Evolutionary conservation across 1,140 invertebrate genomes (phyloP).

Genomic region (Ceratina calcarata): DNA sequence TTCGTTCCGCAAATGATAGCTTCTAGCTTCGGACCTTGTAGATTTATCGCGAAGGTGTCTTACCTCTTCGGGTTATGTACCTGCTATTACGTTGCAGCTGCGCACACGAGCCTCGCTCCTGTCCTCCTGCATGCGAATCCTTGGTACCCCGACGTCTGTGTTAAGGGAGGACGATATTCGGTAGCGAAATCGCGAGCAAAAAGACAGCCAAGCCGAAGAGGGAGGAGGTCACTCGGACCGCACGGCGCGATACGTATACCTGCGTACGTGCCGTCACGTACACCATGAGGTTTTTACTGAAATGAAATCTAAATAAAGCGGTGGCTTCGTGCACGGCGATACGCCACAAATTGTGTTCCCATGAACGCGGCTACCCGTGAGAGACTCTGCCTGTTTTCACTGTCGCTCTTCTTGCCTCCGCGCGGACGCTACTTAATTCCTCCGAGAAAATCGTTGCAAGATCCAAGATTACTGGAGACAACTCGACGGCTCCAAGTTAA

Average conservation of each 20-base stretch:
- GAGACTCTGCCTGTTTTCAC: constrained; percentile 39
- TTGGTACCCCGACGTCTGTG: not conserved
- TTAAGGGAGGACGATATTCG: not conserved
- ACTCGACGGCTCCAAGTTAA: no score
- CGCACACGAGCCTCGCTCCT: constrained; percentile 23
- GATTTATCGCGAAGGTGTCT: constrained; percentile 36
- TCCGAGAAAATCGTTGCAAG: no score
- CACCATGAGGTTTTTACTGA: constrained; percentile 68
- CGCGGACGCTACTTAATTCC: not conserved
- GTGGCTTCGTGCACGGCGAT: constrained; percentile 44
- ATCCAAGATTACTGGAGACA: no score
- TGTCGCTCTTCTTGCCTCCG: constrained; percentile 16
- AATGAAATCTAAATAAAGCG: constrained; percentile 74
- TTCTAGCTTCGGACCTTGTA: constrained; percentile 15
- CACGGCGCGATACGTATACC: constrained; percentile 28
- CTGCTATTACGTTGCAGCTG: constrained; percentile 40
- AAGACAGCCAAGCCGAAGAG: not conserved
- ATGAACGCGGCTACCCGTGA: constrained; percentile 54
- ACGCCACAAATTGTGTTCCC: constrained; percentile 63
- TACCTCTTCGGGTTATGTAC: not conserved
- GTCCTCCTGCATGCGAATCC: no score
- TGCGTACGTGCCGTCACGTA: constrained; percentile 73
- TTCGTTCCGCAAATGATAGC: constrained; percentile 25
- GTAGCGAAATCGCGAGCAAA: constrained; percentile 11
- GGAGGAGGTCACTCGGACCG: constrained; percentile 26